These are phyloP conservation scores for Lasioglossum vierecki DNA, from an alignment of 2,888 invertebrate species.

Conservation along the genomic window DNA sequence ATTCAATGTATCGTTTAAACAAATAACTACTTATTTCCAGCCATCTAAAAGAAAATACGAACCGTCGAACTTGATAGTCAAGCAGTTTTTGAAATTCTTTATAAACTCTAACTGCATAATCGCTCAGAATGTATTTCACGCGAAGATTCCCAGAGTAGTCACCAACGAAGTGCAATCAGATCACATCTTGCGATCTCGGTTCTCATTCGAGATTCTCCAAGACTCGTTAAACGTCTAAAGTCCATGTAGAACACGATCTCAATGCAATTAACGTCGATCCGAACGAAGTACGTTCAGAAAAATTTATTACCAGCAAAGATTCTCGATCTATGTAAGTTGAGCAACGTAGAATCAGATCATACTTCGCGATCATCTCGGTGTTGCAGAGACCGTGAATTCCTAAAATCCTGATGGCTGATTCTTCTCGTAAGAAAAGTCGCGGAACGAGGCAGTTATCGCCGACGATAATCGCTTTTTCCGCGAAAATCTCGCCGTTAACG, in stretches of 20 bases:
- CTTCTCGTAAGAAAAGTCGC: neutral
- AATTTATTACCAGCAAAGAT: neutral
- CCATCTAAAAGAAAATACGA: too few relatives aligned
- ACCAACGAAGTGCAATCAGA: neutral
- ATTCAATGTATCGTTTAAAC: too few relatives aligned
- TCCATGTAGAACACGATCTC: neutral
- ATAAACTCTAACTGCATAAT: too few relatives aligned
- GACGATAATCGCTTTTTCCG: neutral
- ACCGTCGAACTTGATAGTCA: too few relatives aligned
- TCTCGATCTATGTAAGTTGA: neutral
- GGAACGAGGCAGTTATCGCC: neutral
- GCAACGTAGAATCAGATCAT: neutral
- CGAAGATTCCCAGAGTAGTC: neutral
- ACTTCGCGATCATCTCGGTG: neutral
- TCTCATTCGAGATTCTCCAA: neutral
- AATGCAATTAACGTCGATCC: neutral
- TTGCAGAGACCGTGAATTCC: neutral
- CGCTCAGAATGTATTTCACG: neutral
- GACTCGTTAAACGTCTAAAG: neutral
- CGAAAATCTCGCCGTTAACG: slow-evolving; percentile 5
- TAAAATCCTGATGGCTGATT: neutral
- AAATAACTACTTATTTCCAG: too few relatives aligned
- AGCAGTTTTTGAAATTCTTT: too few relatives aligned
- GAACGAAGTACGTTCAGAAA: neutral
- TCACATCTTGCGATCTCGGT: neutral